Conservation (phyloP, 2,797 vertebrate genomes). For the Neosilurus hyrtlii region DNA sequence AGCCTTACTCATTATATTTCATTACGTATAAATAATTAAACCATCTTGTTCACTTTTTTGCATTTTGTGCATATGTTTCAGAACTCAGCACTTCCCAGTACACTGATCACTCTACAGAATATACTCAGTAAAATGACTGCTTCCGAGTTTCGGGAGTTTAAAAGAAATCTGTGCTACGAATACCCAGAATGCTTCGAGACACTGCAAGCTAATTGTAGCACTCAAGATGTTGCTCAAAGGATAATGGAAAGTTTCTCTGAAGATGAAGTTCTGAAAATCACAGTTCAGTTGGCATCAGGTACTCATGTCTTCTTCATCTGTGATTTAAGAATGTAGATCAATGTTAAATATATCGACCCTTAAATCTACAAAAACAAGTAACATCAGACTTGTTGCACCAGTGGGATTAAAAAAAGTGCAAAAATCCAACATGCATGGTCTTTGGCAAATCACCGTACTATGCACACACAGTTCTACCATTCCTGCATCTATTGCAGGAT, state of each 20-base stretch:
- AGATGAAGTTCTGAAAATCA: slow-evolving; percentile 21
- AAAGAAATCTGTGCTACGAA: slow-evolving; percentile 25
- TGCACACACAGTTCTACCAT: no score
- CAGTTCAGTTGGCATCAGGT: not conserved
- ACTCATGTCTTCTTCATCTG: not conserved
- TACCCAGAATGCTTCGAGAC: slow-evolving; percentile 36
- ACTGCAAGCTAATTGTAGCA: not conserved
- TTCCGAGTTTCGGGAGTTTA: slow-evolving; percentile 23
- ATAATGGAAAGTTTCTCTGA: slow-evolving; percentile 21
- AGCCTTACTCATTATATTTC: not conserved
- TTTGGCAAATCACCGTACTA: no score
- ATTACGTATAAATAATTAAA: not conserved
- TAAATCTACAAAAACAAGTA: not conserved
- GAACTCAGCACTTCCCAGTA: not conserved
- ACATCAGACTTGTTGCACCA: not conserved
- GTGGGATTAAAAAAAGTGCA: not conserved
- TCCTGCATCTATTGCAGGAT: no score
- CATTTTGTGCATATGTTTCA: slow-evolving; percentile 14
- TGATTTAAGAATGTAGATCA: not conserved
- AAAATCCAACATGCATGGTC: not conserved
- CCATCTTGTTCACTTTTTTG: not conserved
- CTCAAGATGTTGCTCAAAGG: slow-evolving; percentile 7
- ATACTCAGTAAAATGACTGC: not conserved
- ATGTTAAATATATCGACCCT: not conserved
- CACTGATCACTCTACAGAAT: not conserved